Percentiles rank a stretch among this genome's conserved stretches.
These are phyloP conservation scores for Galaxea fascicularis DNA, from an alignment of 92 coral and sea anemone genomes.

Conservation along the genomic window DNA sequence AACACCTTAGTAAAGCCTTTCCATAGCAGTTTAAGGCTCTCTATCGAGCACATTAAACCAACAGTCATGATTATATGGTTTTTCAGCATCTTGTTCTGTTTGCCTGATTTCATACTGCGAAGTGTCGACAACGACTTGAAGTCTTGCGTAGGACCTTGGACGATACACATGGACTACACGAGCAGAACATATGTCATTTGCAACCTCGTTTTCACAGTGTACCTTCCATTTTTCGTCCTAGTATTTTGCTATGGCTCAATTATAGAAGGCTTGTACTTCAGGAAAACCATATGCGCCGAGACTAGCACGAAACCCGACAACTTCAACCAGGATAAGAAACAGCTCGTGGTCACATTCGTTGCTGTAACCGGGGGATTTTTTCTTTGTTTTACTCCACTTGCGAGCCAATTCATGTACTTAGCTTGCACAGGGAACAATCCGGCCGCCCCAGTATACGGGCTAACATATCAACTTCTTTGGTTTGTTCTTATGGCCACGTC, in stretches of 20 bases:
- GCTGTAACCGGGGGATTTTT: not conserved
- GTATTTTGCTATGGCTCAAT: constrained; percentile 40
- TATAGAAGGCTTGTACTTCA: constrained; percentile 28
- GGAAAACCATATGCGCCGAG: constrained; percentile 15
- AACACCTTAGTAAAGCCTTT: constrained; percentile 18
- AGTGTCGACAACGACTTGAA: not conserved
- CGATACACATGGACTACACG: not conserved
- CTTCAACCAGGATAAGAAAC: not conserved
- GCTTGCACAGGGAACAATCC: not conserved
- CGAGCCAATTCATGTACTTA: not conserved
- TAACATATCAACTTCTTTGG: not conserved
- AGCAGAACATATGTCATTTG: not conserved
- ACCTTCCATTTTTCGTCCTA: constrained; percentile 5
- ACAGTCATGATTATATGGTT: not conserved
- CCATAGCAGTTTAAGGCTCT: not conserved
- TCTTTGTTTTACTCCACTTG: constrained; percentile 20
- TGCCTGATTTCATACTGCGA: constrained; percentile 9
- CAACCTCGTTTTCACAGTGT: not conserved
- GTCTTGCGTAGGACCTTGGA: constrained; percentile 17
- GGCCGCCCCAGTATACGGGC: not conserved
- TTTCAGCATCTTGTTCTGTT: not conserved
- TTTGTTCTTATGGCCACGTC: constrained; percentile 6
- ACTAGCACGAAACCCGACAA: not conserved
- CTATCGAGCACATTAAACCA: not conserved
- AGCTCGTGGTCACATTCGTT: constrained; percentile 12